Evolutionary conservation across 2,113 vertebrate genomes (phyloP).

Genomic region (Xiphophorus maculatus): DNA sequence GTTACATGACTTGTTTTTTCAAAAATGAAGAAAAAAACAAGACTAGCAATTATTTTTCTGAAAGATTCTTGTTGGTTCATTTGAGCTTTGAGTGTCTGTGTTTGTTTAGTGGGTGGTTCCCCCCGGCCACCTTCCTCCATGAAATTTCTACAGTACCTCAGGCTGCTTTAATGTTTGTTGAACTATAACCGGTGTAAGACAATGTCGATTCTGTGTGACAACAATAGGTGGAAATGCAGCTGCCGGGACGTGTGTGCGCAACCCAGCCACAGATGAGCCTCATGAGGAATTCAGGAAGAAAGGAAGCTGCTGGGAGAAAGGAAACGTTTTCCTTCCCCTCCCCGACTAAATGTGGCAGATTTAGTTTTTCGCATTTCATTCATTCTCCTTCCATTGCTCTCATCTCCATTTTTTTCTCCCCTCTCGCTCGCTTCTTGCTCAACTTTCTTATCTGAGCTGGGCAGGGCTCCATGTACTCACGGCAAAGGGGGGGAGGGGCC

Average conservation of each 20-base stretch:
- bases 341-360: slow-evolving; percentile 30
- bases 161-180: slow-evolving; percentile 65
- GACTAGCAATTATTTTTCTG: background rate
- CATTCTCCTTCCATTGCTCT: slow-evolving; percentile 57
- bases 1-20: background rate
- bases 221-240: slow-evolving; percentile 78
- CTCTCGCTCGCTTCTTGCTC: slow-evolving; percentile 57
- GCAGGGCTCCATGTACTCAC: slow-evolving; percentile 71
- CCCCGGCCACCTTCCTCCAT: background rate
- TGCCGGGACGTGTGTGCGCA: slow-evolving; percentile 56
- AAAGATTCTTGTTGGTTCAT: background rate
- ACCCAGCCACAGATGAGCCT: slow-evolving; percentile 60
- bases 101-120: slow-evolving; percentile 74
- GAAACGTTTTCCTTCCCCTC: slow-evolving; percentile 35
- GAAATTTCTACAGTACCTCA: slow-evolving; percentile 61
- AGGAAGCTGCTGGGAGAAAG: slow-evolving; percentile 50
- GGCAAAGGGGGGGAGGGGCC: slow-evolving; percentile 74
- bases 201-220: slow-evolving; percentile 73
- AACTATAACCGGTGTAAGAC: slow-evolving; percentile 70
- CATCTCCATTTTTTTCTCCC: slow-evolving; percentile 3
- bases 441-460: slow-evolving; percentile 82
- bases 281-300: slow-evolving; percentile 55
- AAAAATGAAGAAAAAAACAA: no score
- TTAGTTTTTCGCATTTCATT: slow-evolving; percentile 71
- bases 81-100: slow-evolving; percentile 16